Evolutionary conservation across 92 coral and sea anemone genomes (phyloP).

Genomic region (Palythoa grandis): DNA sequence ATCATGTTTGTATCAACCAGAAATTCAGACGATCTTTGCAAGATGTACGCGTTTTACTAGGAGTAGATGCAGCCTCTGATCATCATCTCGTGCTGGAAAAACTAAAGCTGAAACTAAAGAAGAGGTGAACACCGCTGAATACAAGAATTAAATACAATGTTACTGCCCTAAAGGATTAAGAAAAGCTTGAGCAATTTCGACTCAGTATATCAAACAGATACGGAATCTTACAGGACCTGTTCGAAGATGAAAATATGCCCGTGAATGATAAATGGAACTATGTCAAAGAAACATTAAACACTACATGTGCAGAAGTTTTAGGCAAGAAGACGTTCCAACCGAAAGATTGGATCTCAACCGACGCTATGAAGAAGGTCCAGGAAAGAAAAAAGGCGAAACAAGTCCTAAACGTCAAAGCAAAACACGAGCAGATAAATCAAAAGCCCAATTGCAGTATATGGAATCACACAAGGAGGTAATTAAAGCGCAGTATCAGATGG

Average conservation of each 20-base stretch:
- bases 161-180: not conserved
- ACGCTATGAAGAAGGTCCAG: not conserved
- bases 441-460: too few relatives aligned
- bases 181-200: not conserved
- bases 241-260: slow-evolving; percentile 9
- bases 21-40: slow-evolving; percentile 24
- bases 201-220: not conserved
- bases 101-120: slow-evolving; percentile 28
- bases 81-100: slow-evolving; percentile 29
- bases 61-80: slow-evolving; percentile 36
- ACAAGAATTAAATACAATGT: slow-evolving; percentile 1
- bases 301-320: slow-evolving; percentile 10
- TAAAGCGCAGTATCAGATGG: too few relatives aligned
- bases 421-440: too few relatives aligned
- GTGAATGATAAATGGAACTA: slow-evolving; percentile 10
- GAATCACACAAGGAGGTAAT: too few relatives aligned
- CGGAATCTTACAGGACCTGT: slow-evolving; percentile 12
- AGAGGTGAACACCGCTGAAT: not conserved
- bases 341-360: slow-evolving; percentile 9
- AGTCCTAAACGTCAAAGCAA: not conserved
- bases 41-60: slow-evolving; percentile 25
- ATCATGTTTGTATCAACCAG: slow-evolving; percentile 33
- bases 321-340: slow-evolving; percentile 6
- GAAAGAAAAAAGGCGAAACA: slow-evolving; percentile 14
- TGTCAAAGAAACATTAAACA: slow-evolving; percentile 6